Conservation (phyloP, 2,888 invertebrate genomes). For the Sesia apiformis region DNA sequence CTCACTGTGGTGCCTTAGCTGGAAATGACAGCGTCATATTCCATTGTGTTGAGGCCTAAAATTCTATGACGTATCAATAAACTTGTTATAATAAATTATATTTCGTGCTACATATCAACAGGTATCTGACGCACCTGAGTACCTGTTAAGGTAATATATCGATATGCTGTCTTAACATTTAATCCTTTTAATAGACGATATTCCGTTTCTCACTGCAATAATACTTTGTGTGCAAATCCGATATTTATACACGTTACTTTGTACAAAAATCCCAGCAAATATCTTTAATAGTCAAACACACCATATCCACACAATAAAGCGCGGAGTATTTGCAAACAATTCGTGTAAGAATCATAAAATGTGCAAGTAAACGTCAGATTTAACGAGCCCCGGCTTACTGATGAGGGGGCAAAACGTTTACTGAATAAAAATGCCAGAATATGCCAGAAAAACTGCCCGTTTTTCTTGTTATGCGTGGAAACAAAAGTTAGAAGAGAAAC, state of each 20-base stretch:
- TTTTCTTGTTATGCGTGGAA: not conserved
- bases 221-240: not conserved
- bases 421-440: not conserved
- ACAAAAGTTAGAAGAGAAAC: not conserved
- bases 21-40: too few species aligned
- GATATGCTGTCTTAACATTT: not conserved
- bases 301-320: not conserved
- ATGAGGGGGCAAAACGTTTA: not conserved
- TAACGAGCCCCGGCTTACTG: constrained; percentile 1
- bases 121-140: too few species aligned
- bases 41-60: too few species aligned
- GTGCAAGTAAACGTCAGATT: constrained; percentile 1
- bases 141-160: too few species aligned
- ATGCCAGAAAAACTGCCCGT: not conserved
- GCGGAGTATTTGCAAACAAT: not conserved
- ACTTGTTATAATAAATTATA: too few species aligned
- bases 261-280: not conserved
- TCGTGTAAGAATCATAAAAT: constrained; percentile 1
- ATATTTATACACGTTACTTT: not conserved
- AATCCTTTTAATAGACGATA: not conserved
- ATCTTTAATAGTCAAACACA: not conserved
- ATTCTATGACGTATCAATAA: too few species aligned
- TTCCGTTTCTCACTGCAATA: not conserved
- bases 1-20: too few species aligned
- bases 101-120: too few species aligned